Base-by-base conservation (phyloP, 2,888 invertebrate genomes). In the Choristoneura rosaceana region DNA sequence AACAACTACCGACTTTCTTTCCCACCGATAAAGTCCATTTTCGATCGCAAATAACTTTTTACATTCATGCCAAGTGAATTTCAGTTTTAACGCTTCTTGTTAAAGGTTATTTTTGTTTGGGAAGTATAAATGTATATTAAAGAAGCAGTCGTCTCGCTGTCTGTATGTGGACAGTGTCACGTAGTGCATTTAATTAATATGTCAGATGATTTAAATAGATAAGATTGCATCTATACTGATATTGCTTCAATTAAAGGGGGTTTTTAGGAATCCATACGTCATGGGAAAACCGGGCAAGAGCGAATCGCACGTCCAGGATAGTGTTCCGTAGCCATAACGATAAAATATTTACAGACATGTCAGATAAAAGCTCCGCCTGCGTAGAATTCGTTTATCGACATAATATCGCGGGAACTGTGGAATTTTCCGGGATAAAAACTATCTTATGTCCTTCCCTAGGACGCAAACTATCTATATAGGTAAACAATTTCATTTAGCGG, bases 131-230 rank as follows among this genome's bases (percentile, higher is more conserved):
- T 58, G 12, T 70, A 65, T 69, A 68, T 65, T 73, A 75, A 77
- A 76, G 74, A 73, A 71, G 17, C 15, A 71, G 81, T 78, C 82
- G 82, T 78, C 83, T 74, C 78, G 63, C 69, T 71, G 83, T 83
- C 81, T 84, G 77, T 77, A 70, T 77, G 79, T 79, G 79, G 71
- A 69, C 25, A 41, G 8, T 60, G 79, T 79, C 79, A 79, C 79
- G 79, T 79, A 77, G 63, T 15, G 17, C 68, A 63, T 50, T 41
- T 52, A 61, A 45, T 62, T 59, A 34, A 15, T 45, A 33, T 10
- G 62, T 60, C 60, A 45, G 9, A 12, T 12, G 62, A 62, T 38
- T 15, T 34, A 7, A 17, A n/a, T 5, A 60, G 7, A 60, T 60
- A n/a, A n/a, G n/a, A 58, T 60, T 43, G 43, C 12, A 43, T 10